Percentiles rank a stretch among this genome's conserved stretches.
Evolutionary conservation across 2,113 vertebrate species (phyloP).

Genomic region (Scomber japonicus): DNA sequence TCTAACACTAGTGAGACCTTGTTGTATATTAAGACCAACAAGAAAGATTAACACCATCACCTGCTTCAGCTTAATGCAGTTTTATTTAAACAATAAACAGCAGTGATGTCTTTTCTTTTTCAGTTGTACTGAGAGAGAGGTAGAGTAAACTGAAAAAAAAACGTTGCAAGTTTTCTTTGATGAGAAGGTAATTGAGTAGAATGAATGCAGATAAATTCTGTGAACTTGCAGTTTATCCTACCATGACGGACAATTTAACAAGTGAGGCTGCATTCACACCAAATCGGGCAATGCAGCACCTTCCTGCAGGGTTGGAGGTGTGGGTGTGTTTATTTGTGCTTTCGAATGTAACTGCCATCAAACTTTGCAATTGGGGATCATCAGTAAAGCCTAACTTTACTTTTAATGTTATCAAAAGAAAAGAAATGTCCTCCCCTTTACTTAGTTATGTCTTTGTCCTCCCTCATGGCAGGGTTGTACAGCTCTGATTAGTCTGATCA

Average conservation of each 20-base stretch:
- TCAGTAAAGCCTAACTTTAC: too few species aligned
- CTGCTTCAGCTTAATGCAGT: constrained; percentile 20
- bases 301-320: too few species aligned
- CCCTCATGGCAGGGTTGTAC: too few species aligned
- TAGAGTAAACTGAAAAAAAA: constrained; percentile 13
- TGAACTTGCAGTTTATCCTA: constrained; percentile 51
- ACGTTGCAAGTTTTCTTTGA: constrained; percentile 43
- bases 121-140: neutral
- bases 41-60: constrained; percentile 36
- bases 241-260: constrained; percentile 66
- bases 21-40: constrained; percentile 42
- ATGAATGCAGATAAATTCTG: constrained; percentile 62
- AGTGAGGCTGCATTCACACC: constrained; percentile 18
- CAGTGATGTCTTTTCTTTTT: neutral
- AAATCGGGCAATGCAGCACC: too few species aligned
- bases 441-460: too few species aligned
- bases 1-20: constrained; percentile 32
- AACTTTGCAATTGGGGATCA: too few species aligned
- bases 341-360: too few species aligned
- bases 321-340: too few species aligned
- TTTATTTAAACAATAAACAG: constrained; percentile 16
- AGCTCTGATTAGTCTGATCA: too few species aligned
- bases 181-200: constrained; percentile 57
- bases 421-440: too few species aligned
- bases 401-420: too few species aligned